Conservation (phyloP, 2,888 invertebrate species). For the Anagyrus pseudococci region DNA sequence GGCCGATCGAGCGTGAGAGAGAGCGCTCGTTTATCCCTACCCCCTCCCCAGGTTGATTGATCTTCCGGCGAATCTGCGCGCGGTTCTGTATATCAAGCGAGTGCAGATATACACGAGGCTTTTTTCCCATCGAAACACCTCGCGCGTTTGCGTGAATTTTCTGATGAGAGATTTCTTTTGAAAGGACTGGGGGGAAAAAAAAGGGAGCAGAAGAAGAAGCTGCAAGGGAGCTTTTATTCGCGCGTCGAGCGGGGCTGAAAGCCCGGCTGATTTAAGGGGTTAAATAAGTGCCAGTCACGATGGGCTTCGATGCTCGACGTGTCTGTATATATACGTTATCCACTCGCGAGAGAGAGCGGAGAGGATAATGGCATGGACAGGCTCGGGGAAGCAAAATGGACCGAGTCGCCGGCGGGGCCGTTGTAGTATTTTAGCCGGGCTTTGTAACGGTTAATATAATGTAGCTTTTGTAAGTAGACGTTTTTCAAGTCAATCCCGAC, state of each 20-base stretch:
- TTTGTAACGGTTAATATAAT: neutral
- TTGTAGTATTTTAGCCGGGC: neutral
- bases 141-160: too few relatives aligned
- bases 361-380: neutral
- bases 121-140: too few relatives aligned
- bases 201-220: too few relatives aligned
- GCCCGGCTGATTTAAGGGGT: neutral
- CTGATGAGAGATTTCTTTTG: too few relatives aligned
- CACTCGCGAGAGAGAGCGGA: neutral
- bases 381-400: neutral
- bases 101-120: too few relatives aligned
- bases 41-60: too few relatives aligned
- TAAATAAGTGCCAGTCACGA: neutral
- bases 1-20: conserved; percentile 1
- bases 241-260: neutral
- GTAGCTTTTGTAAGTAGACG: neutral
- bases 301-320: neutral
- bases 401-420: neutral
- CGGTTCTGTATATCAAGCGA: too few relatives aligned
- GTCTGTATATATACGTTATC: neutral
- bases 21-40: too few relatives aligned
- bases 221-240: neutral
- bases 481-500: too few relatives aligned
- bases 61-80: too few relatives aligned
- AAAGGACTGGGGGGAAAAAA: too few relatives aligned